Percentiles rank a stretch among this genome's conserved stretches.
Conservation (phyloP, 2,888 invertebrate genomes). For the Parnassius apollo region DNA sequence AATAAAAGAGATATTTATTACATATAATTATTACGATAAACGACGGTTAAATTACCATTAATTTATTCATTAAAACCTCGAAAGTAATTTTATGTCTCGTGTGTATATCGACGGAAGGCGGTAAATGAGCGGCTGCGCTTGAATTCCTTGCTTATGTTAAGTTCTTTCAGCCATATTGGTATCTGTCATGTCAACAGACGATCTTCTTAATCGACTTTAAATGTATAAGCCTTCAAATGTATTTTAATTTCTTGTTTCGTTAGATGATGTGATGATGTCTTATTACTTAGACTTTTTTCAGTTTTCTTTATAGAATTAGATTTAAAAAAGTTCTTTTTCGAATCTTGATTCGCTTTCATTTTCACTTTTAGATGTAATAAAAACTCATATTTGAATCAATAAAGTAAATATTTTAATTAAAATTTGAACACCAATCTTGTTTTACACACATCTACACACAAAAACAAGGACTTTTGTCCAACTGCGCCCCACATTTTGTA, state of each 20-base stretch:
- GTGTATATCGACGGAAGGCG: neutral
- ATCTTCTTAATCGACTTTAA: neutral
- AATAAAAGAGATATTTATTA: conserved; percentile 9
- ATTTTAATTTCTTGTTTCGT: too few relatives aligned
- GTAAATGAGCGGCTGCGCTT: conserved; percentile 1
- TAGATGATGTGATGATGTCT: too few relatives aligned
- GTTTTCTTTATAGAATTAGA: too few relatives aligned
- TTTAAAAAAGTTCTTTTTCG: too few relatives aligned
- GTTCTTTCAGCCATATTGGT: conserved; percentile 1
- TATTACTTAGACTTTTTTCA: too few relatives aligned
- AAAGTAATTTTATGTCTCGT: neutral
- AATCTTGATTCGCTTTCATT: too few relatives aligned
- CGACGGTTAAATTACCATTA: conserved; percentile 1
- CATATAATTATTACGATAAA: conserved; percentile 4
- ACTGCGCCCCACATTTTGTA: conserved; percentile 3
- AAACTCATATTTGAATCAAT: neutral
- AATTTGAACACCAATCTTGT: conserved; percentile 1
- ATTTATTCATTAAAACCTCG: conserved; percentile 5
- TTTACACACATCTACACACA: neutral
- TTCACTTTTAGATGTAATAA: too few relatives aligned
- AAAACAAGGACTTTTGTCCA: conserved; percentile 2
- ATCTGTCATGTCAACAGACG: neutral
- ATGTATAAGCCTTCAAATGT: too few relatives aligned
- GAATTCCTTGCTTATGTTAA: neutral
- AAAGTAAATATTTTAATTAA: conserved; percentile 4